Evolutionary conservation across 37 sponge, comb jelly and placozoan genomes (phyloP).

Genomic region (Crambe crambe): DNA sequence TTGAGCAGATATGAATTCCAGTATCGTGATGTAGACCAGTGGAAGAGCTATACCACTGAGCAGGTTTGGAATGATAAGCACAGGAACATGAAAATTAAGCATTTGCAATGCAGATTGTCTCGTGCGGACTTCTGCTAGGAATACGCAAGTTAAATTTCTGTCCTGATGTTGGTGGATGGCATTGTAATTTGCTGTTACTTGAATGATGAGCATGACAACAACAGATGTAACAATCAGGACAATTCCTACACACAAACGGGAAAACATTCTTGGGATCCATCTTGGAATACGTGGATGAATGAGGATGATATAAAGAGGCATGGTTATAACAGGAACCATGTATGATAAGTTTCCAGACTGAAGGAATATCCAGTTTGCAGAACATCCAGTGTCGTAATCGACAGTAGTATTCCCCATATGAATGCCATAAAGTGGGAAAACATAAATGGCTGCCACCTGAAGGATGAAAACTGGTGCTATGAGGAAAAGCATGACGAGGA

Average conservation of each 20-base stretch:
- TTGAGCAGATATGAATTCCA: too few relatives aligned
- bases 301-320: constrained; percentile 5
- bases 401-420: background rate
- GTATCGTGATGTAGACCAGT: too few relatives aligned
- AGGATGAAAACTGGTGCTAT: background rate
- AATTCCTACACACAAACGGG: background rate
- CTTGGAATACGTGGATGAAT: background rate
- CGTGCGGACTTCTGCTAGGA: background rate
- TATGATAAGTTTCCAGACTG: background rate
- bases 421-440: background rate
- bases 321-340: background rate
- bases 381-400: background rate
- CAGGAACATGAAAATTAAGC: background rate
- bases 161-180: background rate
- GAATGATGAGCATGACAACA: background rate
- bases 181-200: background rate
- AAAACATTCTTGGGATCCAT: background rate
- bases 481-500: background rate
- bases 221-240: background rate
- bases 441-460: background rate
- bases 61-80: background rate
- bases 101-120: background rate
- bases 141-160: background rate
- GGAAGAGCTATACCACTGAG: too few relatives aligned
- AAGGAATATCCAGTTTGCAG: background rate